These are phyloP conservation scores for Brachyhypopomus occidentalis DNA, from an alignment of 2,113 vertebrate species.

Conservation along the genomic window DNA sequence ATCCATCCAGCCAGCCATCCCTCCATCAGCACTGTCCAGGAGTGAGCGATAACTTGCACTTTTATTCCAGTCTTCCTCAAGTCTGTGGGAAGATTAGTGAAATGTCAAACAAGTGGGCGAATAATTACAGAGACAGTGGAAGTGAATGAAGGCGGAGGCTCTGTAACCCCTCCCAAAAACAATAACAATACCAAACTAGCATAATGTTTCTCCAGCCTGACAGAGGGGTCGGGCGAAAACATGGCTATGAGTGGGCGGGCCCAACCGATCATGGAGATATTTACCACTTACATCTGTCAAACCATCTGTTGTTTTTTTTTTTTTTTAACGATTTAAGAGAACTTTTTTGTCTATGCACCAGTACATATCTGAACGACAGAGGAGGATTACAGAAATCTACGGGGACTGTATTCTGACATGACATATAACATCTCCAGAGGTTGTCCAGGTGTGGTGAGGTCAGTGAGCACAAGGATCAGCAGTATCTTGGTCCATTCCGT, in stretches of 20 bases:
- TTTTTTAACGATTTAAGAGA: not conserved
- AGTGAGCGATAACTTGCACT: slow-evolving; percentile 59
- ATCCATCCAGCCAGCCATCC: slow-evolving; percentile 46
- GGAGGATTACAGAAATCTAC: not conserved
- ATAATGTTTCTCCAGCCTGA: too few relatives aligned
- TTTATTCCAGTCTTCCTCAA: slow-evolving; percentile 65
- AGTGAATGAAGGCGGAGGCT: slow-evolving; percentile 54
- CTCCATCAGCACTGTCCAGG: slow-evolving; percentile 55
- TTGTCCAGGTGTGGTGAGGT: not conserved
- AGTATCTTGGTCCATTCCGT: not conserved
- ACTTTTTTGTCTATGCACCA: not conserved
- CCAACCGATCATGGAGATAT: not conserved
- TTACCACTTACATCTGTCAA: slow-evolving; percentile 12
- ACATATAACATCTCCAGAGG: not conserved
- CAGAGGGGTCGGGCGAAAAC: not conserved
- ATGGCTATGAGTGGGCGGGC: not conserved
- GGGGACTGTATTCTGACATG: not conserved
- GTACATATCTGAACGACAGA: not conserved
- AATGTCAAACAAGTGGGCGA: slow-evolving; percentile 66
- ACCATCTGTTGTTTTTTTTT: not conserved
- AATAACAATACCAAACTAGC: too few relatives aligned
- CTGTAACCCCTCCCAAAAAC: slow-evolving; percentile 17
- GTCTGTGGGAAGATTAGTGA: slow-evolving; percentile 65
- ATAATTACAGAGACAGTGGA: slow-evolving; percentile 63
- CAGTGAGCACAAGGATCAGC: not conserved